These are phyloP conservation scores for Pseudotriccus pelzelni DNA, from an alignment of 2,797 vertebrate genomes.

Conservation along the genomic window DNA sequence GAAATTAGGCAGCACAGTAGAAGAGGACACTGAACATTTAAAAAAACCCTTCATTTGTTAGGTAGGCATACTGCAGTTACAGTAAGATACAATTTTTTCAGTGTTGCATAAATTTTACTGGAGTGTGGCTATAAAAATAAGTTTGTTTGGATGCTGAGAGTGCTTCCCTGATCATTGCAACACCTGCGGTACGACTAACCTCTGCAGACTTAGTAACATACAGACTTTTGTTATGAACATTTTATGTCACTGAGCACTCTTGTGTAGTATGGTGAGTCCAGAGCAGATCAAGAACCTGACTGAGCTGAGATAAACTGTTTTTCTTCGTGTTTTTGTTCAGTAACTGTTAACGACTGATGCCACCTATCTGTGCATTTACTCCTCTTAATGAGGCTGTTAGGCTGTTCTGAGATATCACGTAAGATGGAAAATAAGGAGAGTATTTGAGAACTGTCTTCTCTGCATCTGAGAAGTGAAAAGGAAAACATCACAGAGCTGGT, in stretches of 20 bases:
- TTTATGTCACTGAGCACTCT: neutral
- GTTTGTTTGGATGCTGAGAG: neutral
- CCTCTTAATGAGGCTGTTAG: neutral
- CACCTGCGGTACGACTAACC: neutral
- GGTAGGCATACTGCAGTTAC: neutral
- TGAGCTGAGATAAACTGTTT: neutral
- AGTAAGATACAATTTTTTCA: neutral
- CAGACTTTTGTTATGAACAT: neutral
- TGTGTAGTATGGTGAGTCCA: neutral
- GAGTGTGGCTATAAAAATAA: neutral
- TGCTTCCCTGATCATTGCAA: neutral
- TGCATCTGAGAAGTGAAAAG: neutral
- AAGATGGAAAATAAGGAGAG: neutral
- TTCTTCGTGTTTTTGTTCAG: neutral
- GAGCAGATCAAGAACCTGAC: neutral
- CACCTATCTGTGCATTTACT: neutral
- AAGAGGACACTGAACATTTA: neutral
- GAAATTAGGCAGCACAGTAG: neutral
- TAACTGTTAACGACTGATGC: accelerated
- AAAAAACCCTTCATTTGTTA: accelerated
- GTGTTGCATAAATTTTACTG: neutral
- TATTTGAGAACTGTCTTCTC: neutral
- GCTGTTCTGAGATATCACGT: neutral
- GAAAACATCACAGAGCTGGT: neutral
- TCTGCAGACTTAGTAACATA: neutral